Evolutionary conservation across 2,797 vertebrate genomes (phyloP).

Genomic region (Sebastes matsubarae): DNA sequence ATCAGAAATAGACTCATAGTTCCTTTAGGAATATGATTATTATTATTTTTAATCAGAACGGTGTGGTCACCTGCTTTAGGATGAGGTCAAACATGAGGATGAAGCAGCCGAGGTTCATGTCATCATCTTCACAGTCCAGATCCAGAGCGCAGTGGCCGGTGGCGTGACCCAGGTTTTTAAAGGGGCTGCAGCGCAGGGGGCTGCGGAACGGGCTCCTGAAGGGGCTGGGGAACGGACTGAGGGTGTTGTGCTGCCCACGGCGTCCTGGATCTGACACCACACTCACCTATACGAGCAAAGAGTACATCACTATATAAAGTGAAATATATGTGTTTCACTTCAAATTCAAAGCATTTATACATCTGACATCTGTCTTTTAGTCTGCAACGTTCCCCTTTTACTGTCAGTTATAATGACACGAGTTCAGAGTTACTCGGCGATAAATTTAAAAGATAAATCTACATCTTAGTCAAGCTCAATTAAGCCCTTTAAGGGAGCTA

Average conservation of each 20-base stretch:
- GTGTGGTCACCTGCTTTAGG: slow-evolving; percentile 91
- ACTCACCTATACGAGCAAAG: slow-evolving; percentile 85
- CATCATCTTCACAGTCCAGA: slow-evolving; percentile 96
- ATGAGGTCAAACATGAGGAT: slow-evolving; percentile 99
- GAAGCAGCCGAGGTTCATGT: slow-evolving; percentile 99
- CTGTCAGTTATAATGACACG: background rate
- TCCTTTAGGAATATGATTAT: background rate
- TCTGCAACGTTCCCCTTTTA: background rate
- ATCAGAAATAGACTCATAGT: background rate
- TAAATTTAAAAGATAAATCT: slow-evolving; percentile 48
- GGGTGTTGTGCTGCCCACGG: slow-evolving; percentile 89
- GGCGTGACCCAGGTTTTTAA: slow-evolving; percentile 94
- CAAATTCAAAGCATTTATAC: background rate
- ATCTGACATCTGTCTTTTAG: background rate
- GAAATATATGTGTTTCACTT: background rate
- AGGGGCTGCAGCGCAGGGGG: slow-evolving; percentile 92
- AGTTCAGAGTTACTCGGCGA: background rate
- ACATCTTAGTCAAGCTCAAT: slow-evolving; percentile 66
- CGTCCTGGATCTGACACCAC: slow-evolving; percentile 96
- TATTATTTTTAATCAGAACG: background rate
- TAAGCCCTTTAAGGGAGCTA: slow-evolving; percentile 69
- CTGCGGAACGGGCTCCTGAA: slow-evolving; percentile 97
- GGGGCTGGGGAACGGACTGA: slow-evolving; percentile 97
- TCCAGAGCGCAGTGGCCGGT: slow-evolving; percentile 91
- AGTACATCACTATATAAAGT: background rate